phyloP scores from a whole-genome alignment of 1,140 invertebrate genomes.

The Cyclargus thomasi region DNA sequence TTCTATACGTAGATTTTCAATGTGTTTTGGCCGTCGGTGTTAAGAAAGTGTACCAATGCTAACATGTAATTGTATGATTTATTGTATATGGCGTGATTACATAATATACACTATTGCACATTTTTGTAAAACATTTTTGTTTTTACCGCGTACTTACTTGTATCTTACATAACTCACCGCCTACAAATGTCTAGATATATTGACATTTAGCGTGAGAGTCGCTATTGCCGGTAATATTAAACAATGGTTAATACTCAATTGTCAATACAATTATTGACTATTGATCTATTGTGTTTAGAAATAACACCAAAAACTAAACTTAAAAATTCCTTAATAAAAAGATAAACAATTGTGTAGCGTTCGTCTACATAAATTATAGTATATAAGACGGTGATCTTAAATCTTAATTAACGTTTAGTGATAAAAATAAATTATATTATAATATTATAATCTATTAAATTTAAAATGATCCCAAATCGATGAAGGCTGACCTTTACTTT shows the following conservation, averaged over 20 bases:
- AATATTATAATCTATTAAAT: too few relatives aligned
- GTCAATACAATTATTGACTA: constrained; percentile 10
- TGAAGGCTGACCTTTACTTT: too few relatives aligned
- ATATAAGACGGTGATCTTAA: too few relatives aligned
- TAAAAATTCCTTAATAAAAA: background rate
- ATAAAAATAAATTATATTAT: too few relatives aligned
- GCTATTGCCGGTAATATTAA: constrained; percentile 39
- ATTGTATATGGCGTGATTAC: background rate
- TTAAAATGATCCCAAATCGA: too few relatives aligned
- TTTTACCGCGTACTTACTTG: background rate
- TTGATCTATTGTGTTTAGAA: constrained; percentile 5
- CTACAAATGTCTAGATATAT: constrained; percentile 21
- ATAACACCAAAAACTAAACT: background rate
- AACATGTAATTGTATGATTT: background rate
- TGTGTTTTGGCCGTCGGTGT: too few relatives aligned
- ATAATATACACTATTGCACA: background rate
- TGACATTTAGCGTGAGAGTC: constrained; percentile 40
- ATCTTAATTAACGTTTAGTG: too few relatives aligned
- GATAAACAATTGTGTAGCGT: background rate
- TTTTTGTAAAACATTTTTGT: constrained; percentile 7
- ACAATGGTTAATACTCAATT: constrained; percentile 25
- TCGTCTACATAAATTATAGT: background rate
- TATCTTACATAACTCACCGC: background rate
- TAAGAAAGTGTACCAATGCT: too few relatives aligned
- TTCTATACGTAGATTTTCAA: too few relatives aligned